Base-by-base conservation (phyloP, 1,140 invertebrate species). In the Drosophila truncata region DNA sequence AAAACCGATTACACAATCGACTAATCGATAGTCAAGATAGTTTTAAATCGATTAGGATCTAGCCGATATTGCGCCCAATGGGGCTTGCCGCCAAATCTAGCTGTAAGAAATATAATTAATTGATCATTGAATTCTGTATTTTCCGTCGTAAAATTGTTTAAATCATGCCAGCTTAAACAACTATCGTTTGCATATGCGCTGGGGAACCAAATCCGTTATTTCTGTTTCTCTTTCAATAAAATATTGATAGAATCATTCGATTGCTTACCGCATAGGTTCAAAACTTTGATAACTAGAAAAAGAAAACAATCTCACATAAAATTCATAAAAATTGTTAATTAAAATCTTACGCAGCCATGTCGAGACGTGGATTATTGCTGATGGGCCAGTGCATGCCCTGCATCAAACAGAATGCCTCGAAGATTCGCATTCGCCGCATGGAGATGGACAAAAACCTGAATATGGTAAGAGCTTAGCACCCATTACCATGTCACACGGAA, bases 351-450 rank as follows among this genome's bases (percentile, higher is more conserved):
- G 27, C 18, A 50, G 41, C 18, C 33, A 90, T 90, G 91, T 75
- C 91, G 9, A 41, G 80, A 6, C 77, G 86, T 16, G 79, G 81
- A 9, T 57, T 91, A 49, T 63, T 95, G 60, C 70, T 96, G 25
- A 86, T 97, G 59, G 96, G 96, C 7, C 94, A 95, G 87, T 97
- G 96, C 91, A 94, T 96, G 58, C 96, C 96, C 23, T 95, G 94
- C 61, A 91, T 95, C 4, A 96, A 97, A 93, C 93, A 95, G 86
- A 96, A 96, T 94, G 96, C 96, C 27, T 94, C 95, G 1, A 97
- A 96, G 95, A 95, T 97, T 80, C 94, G 95, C 80, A 94, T 97
- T 37, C 95, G 95, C 77, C 94, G 93, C 73, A 93, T 96, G 88
- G 95, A 96, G 91, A 93, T 97, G 47, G 96, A 97, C 86, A 92